Conservation (phyloP, 2,797 vertebrate species). For the Pangasius mekongensis region DNA sequence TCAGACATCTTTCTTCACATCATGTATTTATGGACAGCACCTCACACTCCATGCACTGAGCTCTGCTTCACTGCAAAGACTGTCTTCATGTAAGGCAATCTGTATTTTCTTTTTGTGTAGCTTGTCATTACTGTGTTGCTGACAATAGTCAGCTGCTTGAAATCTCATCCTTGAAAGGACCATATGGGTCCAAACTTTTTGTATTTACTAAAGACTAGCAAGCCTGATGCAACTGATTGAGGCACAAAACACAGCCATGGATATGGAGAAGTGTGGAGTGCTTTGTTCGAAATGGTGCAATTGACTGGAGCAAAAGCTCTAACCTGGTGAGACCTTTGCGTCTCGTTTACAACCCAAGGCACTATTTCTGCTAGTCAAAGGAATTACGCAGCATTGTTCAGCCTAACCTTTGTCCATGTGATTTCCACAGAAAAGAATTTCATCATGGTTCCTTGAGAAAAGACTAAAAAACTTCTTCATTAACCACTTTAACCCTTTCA, state of each 20-base stretch:
- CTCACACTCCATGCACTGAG: background rate
- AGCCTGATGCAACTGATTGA: conserved; percentile 1
- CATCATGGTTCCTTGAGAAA: background rate
- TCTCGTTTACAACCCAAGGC: background rate
- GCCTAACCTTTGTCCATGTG: background rate
- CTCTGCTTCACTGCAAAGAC: background rate
- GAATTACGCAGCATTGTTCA: background rate
- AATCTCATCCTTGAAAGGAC: conserved; percentile 24
- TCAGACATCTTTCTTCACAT: conserved; percentile 31
- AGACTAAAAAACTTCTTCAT: background rate
- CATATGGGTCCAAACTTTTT: conserved; percentile 23
- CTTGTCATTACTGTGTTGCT: conserved; percentile 12
- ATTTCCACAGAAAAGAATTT: background rate
- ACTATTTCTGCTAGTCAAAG: background rate
- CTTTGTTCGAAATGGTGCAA: background rate
- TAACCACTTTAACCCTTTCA: background rate
- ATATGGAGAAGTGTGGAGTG: background rate
- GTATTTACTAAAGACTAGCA: background rate
- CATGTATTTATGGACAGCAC: conserved; percentile 36
- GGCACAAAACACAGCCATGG: background rate
- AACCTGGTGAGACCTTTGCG: background rate
- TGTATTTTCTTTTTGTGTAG: background rate
- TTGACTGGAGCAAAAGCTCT: background rate
- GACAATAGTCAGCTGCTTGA: conserved; percentile 19
- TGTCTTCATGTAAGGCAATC: background rate